Evolutionary conservation across 2,888 invertebrate species (phyloP).

Genomic region (Cephus spinipes): DNA sequence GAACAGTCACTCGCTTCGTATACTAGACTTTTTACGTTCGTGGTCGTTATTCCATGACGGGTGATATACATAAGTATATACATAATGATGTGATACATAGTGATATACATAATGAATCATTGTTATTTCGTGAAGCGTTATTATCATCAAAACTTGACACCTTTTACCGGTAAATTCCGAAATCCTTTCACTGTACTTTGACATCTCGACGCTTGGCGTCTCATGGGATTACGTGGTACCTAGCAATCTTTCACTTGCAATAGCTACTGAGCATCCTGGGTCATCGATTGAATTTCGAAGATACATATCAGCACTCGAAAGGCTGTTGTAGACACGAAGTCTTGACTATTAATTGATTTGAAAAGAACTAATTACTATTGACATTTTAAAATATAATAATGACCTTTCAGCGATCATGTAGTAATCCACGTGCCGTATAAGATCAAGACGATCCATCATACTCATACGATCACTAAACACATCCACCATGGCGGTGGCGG

Average conservation of each 20-base stretch:
- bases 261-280: neutral
- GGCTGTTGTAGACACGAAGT: neutral
- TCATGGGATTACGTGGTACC: neutral
- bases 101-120: neutral
- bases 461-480: constrained; percentile 82
- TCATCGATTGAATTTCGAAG: neutral
- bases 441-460: constrained; percentile 82
- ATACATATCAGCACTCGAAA: neutral
- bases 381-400: neutral
- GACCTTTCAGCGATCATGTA: constrained; percentile 73
- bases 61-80: neutral
- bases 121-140: neutral
- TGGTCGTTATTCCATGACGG: neutral
- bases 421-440: constrained; percentile 84
- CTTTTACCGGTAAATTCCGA: neutral
- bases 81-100: too few species aligned
- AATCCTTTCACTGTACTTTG: neutral
- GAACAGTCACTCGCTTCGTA: neutral
- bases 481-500: constrained; percentile 74
- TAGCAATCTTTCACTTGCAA: neutral
- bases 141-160: neutral
- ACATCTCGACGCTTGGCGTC: neutral
- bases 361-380: neutral
- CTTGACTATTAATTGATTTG: neutral
- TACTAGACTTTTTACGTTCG: neutral